phyloP scores from a whole-genome alignment of 2,113 vertebrate species.

The Rhabdomys dilectus region DNA sequence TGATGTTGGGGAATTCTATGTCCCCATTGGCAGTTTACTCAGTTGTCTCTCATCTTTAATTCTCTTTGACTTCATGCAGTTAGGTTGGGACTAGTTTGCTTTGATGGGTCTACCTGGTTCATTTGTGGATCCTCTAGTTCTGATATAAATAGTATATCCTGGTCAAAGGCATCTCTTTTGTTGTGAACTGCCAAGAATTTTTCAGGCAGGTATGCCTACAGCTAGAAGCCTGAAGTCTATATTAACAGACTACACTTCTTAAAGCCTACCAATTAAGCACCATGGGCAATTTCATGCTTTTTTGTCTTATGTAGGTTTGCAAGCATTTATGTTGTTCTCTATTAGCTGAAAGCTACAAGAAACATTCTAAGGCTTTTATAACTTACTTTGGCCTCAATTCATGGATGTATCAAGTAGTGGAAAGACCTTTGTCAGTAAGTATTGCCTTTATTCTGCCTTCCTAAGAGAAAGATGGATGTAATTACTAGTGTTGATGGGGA shows the following conservation, averaged over 20 bases:
- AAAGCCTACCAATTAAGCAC: background rate
- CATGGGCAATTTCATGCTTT: background rate
- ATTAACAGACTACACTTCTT: constrained; percentile 21
- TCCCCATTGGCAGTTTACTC: background rate
- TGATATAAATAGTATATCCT: background rate
- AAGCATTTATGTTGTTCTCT: constrained; percentile 1
- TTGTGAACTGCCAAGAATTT: constrained; percentile 35
- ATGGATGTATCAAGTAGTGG: background rate
- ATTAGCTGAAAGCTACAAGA: background rate
- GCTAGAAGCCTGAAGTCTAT: background rate
- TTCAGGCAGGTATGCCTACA: constrained; percentile 27
- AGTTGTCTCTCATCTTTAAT: background rate
- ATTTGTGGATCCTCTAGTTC: constrained; percentile 16
- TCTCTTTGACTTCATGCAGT: constrained; percentile 48
- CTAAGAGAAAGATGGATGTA: background rate
- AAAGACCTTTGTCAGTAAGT: constrained; percentile 24
- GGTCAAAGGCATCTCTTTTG: background rate
- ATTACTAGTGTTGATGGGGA: constrained; percentile 24
- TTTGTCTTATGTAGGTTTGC: background rate
- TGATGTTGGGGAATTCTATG: background rate
- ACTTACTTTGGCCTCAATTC: constrained; percentile 28
- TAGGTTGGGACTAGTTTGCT: background rate
- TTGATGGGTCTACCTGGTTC: constrained; percentile 25
- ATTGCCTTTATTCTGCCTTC: constrained; percentile 23
- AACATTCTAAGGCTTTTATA: constrained; percentile 28